A percentile compares a stretch with the other conserved stretches of the same genome.
Conservation (phyloP, 2,888 invertebrate species). For the Ectemnius continuus region DNA sequence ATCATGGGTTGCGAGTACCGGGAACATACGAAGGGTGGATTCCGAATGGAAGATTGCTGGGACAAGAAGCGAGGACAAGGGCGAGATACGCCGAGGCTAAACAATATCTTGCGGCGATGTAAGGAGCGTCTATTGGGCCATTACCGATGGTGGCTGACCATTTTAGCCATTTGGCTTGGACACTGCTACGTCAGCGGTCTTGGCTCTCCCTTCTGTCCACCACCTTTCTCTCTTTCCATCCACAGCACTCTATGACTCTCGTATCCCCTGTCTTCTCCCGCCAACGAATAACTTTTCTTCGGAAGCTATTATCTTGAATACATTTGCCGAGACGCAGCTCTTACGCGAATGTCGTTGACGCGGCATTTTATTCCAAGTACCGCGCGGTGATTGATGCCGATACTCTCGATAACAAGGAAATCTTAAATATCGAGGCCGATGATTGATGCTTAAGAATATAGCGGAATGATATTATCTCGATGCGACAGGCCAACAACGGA, state of each 20-base stretch:
- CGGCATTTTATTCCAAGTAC: background rate
- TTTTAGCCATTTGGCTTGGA: slow-evolving; percentile 76
- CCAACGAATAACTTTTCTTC: slow-evolving; percentile 28
- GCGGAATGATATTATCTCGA: background rate
- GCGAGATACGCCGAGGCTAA: slow-evolving; percentile 69
- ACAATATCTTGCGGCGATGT: slow-evolving; percentile 78
- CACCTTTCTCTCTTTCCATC: slow-evolving; percentile 50
- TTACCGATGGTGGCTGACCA: slow-evolving; percentile 75
- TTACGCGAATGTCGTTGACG: background rate
- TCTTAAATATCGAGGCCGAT: slow-evolving; percentile 1
- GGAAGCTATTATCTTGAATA: slow-evolving; percentile 8
- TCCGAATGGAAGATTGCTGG: slow-evolving; percentile 24
- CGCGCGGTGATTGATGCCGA: background rate
- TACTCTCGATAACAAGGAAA: background rate
- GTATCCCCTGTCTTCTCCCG: slow-evolving; percentile 23
- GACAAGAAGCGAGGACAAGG: slow-evolving; percentile 23
- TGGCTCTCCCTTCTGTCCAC: slow-evolving; percentile 53
- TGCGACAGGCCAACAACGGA: slow-evolving; percentile 56
- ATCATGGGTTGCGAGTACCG: slow-evolving; percentile 41
- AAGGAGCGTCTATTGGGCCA: slow-evolving; percentile 78
- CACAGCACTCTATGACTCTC: slow-evolving; percentile 41
- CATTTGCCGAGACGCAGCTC: slow-evolving; percentile 6
- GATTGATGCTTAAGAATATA: slow-evolving; percentile 4
- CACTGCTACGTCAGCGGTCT: slow-evolving; percentile 76
- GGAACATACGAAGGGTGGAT: slow-evolving; percentile 29